A percentile compares a stretch with the other conserved stretches of the same genome.
Evolutionary conservation across 2,797 vertebrate genomes (phyloP).

Genomic region (Rhodeus uyekii): DNA sequence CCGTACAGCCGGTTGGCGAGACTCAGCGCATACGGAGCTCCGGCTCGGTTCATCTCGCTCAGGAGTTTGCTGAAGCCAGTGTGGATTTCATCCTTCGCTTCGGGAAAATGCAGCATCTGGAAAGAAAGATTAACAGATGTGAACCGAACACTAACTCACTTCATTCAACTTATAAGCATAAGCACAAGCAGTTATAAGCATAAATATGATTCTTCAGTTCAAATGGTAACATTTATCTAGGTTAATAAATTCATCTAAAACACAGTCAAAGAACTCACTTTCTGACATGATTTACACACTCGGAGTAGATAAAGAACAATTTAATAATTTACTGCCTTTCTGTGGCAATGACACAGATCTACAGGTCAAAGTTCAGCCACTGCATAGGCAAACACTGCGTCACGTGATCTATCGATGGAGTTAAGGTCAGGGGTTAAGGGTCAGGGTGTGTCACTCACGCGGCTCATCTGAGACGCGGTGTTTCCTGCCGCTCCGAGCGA

Average conservation of each 20-base stretch:
- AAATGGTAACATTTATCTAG: too few species aligned
- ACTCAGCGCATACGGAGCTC: conserved; percentile 78
- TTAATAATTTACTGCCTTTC: neutral
- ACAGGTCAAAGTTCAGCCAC: neutral
- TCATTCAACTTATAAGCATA: too few species aligned
- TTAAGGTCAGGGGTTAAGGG: too few species aligned
- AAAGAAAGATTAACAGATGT: too few species aligned
- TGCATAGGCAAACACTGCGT: neutral
- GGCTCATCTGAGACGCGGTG: conserved; percentile 81
- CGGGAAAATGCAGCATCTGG: conserved; percentile 66
- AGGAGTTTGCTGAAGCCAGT: conserved; percentile 68
- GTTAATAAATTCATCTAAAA: neutral
- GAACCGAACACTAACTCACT: too few species aligned
- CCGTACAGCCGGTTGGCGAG: conserved; percentile 87
- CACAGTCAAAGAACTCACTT: too few species aligned
- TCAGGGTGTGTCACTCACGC: conserved; percentile 75
- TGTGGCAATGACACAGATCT: neutral
- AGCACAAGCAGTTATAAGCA: too few species aligned
- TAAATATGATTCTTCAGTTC: neutral
- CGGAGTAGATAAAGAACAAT: neutral
- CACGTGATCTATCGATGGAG: too few species aligned
- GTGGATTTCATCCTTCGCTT: conserved; percentile 63
- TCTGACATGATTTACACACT: neutral
- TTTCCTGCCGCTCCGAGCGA: conserved; percentile 78
- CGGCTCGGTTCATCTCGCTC: conserved; percentile 73